Percentiles rank a stretch among this genome's conserved stretches.
Conservation (phyloP, 2,888 invertebrate species). For the Diplazon laetatorius region DNA sequence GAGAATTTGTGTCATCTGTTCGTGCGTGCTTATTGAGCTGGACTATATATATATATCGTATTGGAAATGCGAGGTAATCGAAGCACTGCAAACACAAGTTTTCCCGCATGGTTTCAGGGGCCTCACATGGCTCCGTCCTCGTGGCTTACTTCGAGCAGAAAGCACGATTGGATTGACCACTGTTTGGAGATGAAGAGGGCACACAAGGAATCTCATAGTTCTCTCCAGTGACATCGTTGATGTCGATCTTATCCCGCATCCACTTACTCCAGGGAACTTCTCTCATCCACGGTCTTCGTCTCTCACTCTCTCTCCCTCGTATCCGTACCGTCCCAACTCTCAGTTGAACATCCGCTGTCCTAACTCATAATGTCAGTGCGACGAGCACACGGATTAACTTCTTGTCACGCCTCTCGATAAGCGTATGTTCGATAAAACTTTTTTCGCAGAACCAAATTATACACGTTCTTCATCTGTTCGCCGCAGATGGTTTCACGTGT, state of each 20-base stretch:
- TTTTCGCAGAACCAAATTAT: no score
- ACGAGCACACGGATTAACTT: background rate
- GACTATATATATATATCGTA: no score
- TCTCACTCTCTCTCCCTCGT: conserved; percentile 40
- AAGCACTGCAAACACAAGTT: conserved; percentile 43
- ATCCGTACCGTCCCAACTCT: no score
- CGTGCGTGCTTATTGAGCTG: no score
- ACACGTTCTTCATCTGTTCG: background rate
- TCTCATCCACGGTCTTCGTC: conserved; percentile 38
- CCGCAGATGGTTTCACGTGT: no score
- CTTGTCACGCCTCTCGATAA: no score
- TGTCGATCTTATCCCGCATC: conserved; percentile 34
- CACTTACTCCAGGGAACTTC: no score
- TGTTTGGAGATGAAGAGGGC: background rate
- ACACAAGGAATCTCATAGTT: conserved; percentile 34
- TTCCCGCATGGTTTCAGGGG: background rate
- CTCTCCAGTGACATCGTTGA: conserved; percentile 16
- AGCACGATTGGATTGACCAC: conserved; percentile 46
- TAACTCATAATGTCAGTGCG: background rate
- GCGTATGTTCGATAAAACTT: no score
- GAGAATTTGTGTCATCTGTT: no score
- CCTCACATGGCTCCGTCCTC: background rate
- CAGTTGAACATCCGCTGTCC: conserved; percentile 33
- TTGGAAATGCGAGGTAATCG: conserved; percentile 40
- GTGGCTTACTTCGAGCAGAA: conserved; percentile 21